Evolutionary conservation across 1,140 invertebrate species (phyloP).

Genomic region (Sycophaga agraensis): DNA sequence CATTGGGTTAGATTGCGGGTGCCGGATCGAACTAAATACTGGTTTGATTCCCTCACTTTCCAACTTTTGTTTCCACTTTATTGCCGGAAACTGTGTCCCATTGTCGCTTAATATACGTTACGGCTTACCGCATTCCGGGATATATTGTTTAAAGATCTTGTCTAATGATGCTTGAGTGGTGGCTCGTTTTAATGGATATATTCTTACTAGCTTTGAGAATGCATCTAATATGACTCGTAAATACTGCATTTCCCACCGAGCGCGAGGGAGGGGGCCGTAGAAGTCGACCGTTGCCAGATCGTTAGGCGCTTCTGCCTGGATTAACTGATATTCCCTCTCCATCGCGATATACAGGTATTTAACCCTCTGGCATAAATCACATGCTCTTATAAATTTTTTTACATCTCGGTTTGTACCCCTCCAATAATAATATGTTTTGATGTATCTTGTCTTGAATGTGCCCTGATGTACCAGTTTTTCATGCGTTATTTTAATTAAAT

Average conservation of each 20-base stretch:
- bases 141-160: neutral
- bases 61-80: slow-evolving; percentile 20
- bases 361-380: slow-evolving; percentile 18
- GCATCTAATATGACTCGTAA: slow-evolving; percentile 8
- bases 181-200: slow-evolving; percentile 1
- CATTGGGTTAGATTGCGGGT: neutral
- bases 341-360: slow-evolving; percentile 1
- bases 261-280: slow-evolving; percentile 7
- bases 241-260: neutral
- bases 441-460: slow-evolving; percentile 32
- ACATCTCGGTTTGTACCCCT: slow-evolving; percentile 24
- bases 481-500: slow-evolving; percentile 25
- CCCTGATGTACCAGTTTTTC: slow-evolving; percentile 39
- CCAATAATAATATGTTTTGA: slow-evolving; percentile 37
- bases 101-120: slow-evolving; percentile 25
- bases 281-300: slow-evolving; percentile 20
- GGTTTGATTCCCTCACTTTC: slow-evolving; percentile 23
- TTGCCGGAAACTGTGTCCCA: slow-evolving; percentile 27
- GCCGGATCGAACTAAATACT: slow-evolving; percentile 29
- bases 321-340: neutral
- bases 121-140: neutral
- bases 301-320: neutral
- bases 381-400: slow-evolving; percentile 17
- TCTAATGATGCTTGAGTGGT: neutral
- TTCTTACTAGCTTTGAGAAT: slow-evolving; percentile 11